phyloP scores from a whole-genome alignment of 2,113 vertebrate genomes.

The Petrocephalus zakoni region DNA sequence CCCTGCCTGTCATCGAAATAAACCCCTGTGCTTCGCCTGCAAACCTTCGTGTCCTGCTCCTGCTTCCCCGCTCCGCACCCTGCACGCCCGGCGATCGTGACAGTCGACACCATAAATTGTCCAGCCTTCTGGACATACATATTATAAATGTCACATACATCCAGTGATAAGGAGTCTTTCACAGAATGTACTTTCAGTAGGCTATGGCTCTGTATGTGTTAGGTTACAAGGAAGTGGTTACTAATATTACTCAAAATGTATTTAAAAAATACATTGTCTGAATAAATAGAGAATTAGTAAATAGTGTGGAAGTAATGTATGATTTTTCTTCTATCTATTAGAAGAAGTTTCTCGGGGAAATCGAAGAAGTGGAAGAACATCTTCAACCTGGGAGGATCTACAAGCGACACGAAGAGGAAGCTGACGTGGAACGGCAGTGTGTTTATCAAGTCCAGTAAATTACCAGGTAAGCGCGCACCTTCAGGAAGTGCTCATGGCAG shows the following conservation, averaged over 20 bases:
- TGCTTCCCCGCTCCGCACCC: too few relatives aligned
- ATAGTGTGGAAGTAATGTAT: background rate
- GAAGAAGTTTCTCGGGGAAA: constrained; percentile 90
- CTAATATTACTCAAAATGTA: background rate
- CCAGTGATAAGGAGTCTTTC: background rate
- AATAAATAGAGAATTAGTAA: background rate
- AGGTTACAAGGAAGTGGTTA: background rate
- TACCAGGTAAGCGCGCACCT: constrained; percentile 61
- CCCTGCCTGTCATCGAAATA: too few relatives aligned
- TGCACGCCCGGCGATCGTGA: too few relatives aligned
- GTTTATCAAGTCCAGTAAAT: constrained; percentile 81
- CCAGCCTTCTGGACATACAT: background rate
- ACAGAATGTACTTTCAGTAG: background rate
- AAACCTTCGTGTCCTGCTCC: too few relatives aligned
- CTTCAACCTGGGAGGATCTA: constrained; percentile 88
- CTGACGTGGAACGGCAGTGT: constrained; percentile 93
- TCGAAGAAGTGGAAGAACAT: constrained; percentile 98
- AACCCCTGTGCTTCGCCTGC: too few relatives aligned
- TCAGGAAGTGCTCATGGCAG: background rate
- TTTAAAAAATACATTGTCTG: background rate
- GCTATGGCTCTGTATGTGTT: background rate
- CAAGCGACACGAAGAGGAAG: constrained; percentile 86
- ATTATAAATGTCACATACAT: background rate
- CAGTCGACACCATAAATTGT: background rate
- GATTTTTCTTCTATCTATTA: constrained; percentile 42